Evolutionary conservation across 2,888 invertebrate genomes (phyloP).

Genomic region (Drosophila prostipennis): DNA sequence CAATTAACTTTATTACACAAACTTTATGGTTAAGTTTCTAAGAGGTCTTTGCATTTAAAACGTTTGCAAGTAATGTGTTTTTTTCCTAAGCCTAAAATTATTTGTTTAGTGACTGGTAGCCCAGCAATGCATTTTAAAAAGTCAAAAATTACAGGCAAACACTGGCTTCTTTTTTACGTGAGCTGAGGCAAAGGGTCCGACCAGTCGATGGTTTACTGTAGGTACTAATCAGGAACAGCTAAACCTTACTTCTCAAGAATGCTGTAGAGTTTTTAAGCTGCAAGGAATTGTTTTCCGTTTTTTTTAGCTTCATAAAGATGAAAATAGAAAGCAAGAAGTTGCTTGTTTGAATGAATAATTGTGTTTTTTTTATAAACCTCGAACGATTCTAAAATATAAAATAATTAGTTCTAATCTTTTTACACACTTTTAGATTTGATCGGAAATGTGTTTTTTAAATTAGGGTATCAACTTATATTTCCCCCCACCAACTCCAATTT

Average conservation of each 20-base stretch:
- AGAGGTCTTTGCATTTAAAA: slow-evolving; percentile 59
- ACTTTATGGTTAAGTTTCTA: slow-evolving; percentile 27
- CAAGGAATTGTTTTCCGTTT: neutral
- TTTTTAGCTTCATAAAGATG: slow-evolving; percentile 24
- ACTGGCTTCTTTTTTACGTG: slow-evolving; percentile 59
- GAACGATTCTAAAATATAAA: too few species aligned
- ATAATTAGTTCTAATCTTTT: too few species aligned
- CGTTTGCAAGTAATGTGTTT: slow-evolving; percentile 20
- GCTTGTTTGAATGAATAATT: neutral
- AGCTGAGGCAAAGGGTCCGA: slow-evolving; percentile 43
- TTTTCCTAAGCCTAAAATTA: slow-evolving; percentile 43
- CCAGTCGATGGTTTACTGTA: slow-evolving; percentile 21
- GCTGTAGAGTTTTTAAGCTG: neutral
- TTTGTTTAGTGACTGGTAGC: slow-evolving; percentile 4
- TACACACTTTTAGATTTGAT: neutral
- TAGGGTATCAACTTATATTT: neutral
- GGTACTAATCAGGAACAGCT: slow-evolving; percentile 1
- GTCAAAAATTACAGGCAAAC: slow-evolving; percentile 68
- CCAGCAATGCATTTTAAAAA: slow-evolving; percentile 40
- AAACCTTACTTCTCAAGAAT: slow-evolving; percentile 1
- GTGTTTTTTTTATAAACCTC: too few species aligned
- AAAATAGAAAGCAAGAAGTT: slow-evolving; percentile 10
- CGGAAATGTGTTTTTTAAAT: neutral
- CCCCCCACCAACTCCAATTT: neutral
- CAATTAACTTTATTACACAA: slow-evolving; percentile 9